phyloP scores from a whole-genome alignment of 2,797 vertebrate species.

The Cetoscarus ocellatus region DNA sequence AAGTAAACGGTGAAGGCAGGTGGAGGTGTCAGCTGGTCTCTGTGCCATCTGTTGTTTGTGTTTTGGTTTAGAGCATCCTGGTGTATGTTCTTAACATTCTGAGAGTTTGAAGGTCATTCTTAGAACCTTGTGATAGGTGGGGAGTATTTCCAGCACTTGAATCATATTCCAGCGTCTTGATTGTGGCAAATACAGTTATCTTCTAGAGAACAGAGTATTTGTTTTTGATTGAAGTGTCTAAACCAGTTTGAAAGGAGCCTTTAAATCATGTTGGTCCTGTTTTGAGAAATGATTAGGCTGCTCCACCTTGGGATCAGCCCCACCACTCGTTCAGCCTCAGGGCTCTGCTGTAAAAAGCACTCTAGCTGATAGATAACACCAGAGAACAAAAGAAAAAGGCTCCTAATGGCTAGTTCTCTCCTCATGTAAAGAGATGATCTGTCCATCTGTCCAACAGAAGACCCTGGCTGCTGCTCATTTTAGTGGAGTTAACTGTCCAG shows the following conservation, averaged over 20 bases:
- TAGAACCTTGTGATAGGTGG: background rate
- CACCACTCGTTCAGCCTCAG: constrained; percentile 52
- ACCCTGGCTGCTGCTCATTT: constrained; percentile 41
- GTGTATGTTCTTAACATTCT: too few relatives aligned
- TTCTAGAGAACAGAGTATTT: background rate
- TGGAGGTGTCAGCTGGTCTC: too few relatives aligned
- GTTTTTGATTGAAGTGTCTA: constrained; percentile 27
- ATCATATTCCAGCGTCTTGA: too few relatives aligned
- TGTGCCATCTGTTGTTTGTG: too few relatives aligned
- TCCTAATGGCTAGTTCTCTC: constrained; percentile 66
- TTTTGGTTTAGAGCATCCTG: too few relatives aligned
- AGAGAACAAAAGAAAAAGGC: constrained; percentile 67
- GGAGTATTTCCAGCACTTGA: background rate
- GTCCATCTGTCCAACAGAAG: constrained; percentile 67
- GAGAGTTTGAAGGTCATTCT: background rate
- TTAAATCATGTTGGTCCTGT: constrained; percentile 10
- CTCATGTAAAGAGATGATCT: constrained; percentile 56
- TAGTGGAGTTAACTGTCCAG: background rate
- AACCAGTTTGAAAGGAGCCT: constrained; percentile 35
- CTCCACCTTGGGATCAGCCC: constrained; percentile 59
- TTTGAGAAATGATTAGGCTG: constrained; percentile 30
- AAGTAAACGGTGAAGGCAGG: too few relatives aligned
- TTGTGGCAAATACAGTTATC: background rate
- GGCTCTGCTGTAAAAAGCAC: constrained; percentile 63
- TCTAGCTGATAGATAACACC: constrained; percentile 65